These are phyloP conservation scores for Branchellion lobata DNA, from an alignment of 2,888 invertebrate genomes.

Conservation along the genomic window DNA sequence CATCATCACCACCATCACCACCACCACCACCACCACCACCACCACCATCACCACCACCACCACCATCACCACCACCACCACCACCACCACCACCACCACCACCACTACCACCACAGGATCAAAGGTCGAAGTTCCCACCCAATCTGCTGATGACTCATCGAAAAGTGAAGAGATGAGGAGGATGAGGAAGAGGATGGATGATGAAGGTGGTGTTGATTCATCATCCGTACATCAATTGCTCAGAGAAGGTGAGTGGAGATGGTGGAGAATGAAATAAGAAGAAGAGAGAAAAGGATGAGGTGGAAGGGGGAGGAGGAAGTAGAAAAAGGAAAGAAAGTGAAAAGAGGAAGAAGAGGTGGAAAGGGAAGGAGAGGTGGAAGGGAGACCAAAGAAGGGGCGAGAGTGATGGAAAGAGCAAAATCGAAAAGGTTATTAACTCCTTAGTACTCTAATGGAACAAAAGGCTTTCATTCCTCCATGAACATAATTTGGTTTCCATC, in stretches of 20 bases:
- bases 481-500: too few species aligned
- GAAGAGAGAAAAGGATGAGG: too few species aligned
- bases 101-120: slow-evolving; percentile 11
- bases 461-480: too few species aligned
- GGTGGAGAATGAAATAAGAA: too few species aligned
- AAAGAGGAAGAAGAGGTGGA: too few species aligned
- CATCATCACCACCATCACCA: slow-evolving; percentile 4
- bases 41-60: neutral
- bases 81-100: neutral
- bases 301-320: too few species aligned
- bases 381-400: too few species aligned
- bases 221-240: slow-evolving; percentile 40
- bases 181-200: neutral
- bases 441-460: too few species aligned
- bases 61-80: neutral
- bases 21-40: neutral
- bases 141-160: slow-evolving; percentile 5
- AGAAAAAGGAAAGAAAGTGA: too few species aligned
- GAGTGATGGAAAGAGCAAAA: too few species aligned
- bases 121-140: slow-evolving; percentile 15
- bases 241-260: slow-evolving; percentile 43
- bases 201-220: slow-evolving; percentile 23
- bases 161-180: slow-evolving; percentile 22
- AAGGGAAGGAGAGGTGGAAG: too few species aligned
- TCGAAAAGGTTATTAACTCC: too few species aligned